Percentiles rank a stretch among this genome's conserved stretches.
phyloP scores from a whole-genome alignment of 2,888 invertebrate species.

The Drosophila bunnanda region DNA sequence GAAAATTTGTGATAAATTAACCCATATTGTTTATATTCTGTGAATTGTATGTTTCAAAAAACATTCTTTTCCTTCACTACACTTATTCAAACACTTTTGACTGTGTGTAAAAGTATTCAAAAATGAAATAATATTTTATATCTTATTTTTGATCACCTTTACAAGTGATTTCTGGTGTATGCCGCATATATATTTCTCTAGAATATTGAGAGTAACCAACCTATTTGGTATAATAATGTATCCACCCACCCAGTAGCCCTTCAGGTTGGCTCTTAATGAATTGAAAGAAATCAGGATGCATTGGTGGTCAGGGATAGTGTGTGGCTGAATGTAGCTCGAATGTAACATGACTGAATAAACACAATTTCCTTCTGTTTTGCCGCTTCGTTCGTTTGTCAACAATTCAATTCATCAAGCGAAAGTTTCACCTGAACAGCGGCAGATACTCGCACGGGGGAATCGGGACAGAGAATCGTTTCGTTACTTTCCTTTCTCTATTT shows the following conservation, averaged over 20 bases:
- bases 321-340: slow-evolving; percentile 42
- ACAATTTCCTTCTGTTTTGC: slow-evolving; percentile 75
- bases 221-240: not conserved
- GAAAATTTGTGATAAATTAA: too few species aligned
- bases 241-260: too few species aligned
- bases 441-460: slow-evolving; percentile 7
- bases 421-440: slow-evolving; percentile 56
- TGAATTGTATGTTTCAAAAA: too few species aligned
- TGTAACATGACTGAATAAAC: slow-evolving; percentile 78
- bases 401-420: slow-evolving; percentile 79
- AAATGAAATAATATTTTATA: not conserved
- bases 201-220: not conserved
- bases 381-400: slow-evolving; percentile 74
- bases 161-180: not conserved
- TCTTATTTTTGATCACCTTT: not conserved
- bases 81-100: not conserved
- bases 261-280: not conserved
- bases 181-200: not conserved
- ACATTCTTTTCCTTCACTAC: too few species aligned
- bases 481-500: slow-evolving; percentile 71
- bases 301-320: not conserved
- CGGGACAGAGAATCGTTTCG: slow-evolving; percentile 52
- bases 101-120: not conserved
- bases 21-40: too few species aligned
- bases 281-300: not conserved